Evolutionary conservation across 2,888 invertebrate species (phyloP).

Genomic region (Idaea biselata): DNA sequence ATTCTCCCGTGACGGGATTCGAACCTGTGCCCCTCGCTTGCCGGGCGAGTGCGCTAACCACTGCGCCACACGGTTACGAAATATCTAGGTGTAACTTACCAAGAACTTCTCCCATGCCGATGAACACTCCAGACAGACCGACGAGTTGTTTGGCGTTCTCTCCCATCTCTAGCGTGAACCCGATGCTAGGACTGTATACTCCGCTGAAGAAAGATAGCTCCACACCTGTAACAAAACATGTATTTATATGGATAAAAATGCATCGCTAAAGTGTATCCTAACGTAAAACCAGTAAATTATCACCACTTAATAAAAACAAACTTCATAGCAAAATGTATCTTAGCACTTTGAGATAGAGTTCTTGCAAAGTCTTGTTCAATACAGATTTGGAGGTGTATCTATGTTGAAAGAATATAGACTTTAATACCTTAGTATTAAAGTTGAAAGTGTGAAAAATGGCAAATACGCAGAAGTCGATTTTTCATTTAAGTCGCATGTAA

Average conservation of each 20-base stretch:
- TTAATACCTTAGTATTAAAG: background rate
- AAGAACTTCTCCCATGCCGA: slow-evolving; percentile 95
- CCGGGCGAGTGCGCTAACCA: too few species aligned
- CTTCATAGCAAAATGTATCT: background rate
- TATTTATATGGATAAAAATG: background rate
- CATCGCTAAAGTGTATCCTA: too few species aligned
- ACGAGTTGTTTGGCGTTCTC: slow-evolving; percentile 91
- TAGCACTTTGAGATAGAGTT: background rate
- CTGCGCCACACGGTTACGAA: too few species aligned
- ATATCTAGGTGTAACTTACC: slow-evolving; percentile 81
- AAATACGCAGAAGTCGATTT: too few species aligned
- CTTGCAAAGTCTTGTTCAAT: background rate
- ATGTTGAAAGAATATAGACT: background rate
- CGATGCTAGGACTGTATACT: slow-evolving; percentile 95
- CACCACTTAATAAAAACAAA: slow-evolving; percentile 3
- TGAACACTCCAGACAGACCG: slow-evolving; percentile 95
- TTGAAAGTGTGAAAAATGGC: slow-evolving; percentile 11
- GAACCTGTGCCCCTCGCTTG: too few species aligned
- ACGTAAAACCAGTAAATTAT: slow-evolving; percentile 16
- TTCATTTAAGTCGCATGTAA: too few species aligned
- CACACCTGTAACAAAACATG: slow-evolving; percentile 82
- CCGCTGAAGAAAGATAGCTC: slow-evolving; percentile 97
- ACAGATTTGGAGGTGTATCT: background rate
- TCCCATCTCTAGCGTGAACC: slow-evolving; percentile 90
- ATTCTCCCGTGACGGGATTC: too few species aligned